Base-by-base conservation (phyloP, 2,113 vertebrate genomes). In the Chaetodon trifascialis region DNA sequence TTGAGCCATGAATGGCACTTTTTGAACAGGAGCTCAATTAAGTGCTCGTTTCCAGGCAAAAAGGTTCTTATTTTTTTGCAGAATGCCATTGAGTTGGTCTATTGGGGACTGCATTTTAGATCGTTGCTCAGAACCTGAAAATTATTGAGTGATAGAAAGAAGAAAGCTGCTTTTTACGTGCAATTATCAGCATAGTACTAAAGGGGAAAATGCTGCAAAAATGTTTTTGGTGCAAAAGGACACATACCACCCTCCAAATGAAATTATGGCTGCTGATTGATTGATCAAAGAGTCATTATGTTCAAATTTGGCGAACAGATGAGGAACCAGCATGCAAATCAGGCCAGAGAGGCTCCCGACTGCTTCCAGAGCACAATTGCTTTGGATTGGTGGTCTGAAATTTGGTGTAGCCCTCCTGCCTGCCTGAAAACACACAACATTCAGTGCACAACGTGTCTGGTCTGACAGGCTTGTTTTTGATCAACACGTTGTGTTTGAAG, bases 321-420 rank as follows among this genome's bases (percentile, higher is more conserved):
- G 68, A 74, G 70, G 58, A 86, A 87, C 54, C 76, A 84, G 80
- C 78, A 76, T 64, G 78, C 58, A 90, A 89, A 87, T 85, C 76
- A 59, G 55, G 21, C 54, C 67, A 80, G 25, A 83, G 64, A 83
- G 60, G 46, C 78, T 84, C 52, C 79, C 56, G 23, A 82, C 79
- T 44, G 85, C 64, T 78, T 67, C 47, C 49, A 76, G 55, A 82
- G 34, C 60, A 72, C 25, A 47, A 68, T 84, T 54, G 58, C 55
- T 55, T 67, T 68, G 70, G 68, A 47, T 71, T 71, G 69, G 76
- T 82, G 74, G 56, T 73, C 25, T 52, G 36, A 63, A 65, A 73
- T 72, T 46, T 15, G 23, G 30, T 72, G 51, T 47, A 34, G 55
- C 21, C 59, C 68, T 72, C 62, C 25, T 55, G 54, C 36, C 23